These are phyloP conservation scores for Mormyrus iriodes DNA, from an alignment of 2,113 vertebrate genomes.

Conservation along the genomic window DNA sequence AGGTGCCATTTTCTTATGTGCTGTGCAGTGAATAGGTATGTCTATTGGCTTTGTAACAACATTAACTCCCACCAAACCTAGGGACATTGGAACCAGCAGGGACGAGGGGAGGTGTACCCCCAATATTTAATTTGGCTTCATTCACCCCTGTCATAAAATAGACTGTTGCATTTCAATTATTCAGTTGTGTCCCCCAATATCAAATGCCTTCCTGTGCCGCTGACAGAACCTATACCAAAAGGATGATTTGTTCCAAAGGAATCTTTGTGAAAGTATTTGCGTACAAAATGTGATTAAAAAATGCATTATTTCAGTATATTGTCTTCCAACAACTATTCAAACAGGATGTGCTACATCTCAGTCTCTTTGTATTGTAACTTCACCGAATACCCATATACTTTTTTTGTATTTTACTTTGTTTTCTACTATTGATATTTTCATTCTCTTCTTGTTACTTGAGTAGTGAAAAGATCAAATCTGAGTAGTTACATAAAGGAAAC, in stretches of 20 bases:
- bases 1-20: slow-evolving; percentile 50
- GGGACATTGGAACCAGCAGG: not conserved
- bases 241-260: not conserved
- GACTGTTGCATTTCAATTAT: not conserved
- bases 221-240: not conserved
- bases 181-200: not conserved
- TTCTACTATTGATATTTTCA: slow-evolving; percentile 44
- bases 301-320: not conserved
- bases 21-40: not conserved
- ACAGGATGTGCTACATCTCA: not conserved
- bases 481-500: not conserved
- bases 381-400: slow-evolving; percentile 34
- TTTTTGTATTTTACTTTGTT: not conserved
- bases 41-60: not conserved
- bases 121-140: not conserved
- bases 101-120: not conserved
- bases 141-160: not conserved
- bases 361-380: not conserved
- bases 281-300: not conserved
- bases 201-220: too few relatives aligned
- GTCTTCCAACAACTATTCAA: not conserved
- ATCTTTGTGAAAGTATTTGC: not conserved
- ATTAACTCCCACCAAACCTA: not conserved
- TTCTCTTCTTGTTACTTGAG: slow-evolving; percentile 21
- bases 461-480: not conserved